A percentile compares a stretch with the other conserved stretches of the same genome.
Conservation (phyloP, 2,888 invertebrate genomes). For the Idaea straminata region DNA sequence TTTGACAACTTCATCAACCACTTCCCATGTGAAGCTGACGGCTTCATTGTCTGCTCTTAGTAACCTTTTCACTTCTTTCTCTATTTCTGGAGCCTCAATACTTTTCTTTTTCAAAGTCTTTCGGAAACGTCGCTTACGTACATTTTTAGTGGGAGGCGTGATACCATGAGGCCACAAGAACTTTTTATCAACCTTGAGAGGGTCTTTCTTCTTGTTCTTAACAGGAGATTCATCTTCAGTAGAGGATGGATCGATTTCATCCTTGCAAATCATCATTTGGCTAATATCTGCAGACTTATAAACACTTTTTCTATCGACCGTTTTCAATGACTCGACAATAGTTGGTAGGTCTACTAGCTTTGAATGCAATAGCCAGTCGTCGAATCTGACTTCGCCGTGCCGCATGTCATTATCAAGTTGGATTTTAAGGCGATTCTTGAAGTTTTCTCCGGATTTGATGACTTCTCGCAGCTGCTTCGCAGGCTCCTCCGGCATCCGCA, state of each 20-base stretch:
- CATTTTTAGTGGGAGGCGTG: conserved; percentile 97
- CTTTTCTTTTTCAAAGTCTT: conserved; percentile 98
- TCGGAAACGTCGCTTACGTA: conserved; percentile 93
- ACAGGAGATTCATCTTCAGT: conserved; percentile 89
- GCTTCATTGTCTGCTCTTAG: conserved; percentile 96
- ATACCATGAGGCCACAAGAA: conserved; percentile 97
- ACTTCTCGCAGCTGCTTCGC: conserved; percentile 86
- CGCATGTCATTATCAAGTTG: conserved; percentile 94
- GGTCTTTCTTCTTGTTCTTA: conserved; percentile 92
- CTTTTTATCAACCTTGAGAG: conserved; percentile 91
- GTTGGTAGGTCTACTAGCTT: conserved; percentile 96
- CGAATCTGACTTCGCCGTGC: conserved; percentile 93
- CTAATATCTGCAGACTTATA: conserved; percentile 99
- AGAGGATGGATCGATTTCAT: conserved; percentile 89
- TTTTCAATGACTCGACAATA: conserved; percentile 95
- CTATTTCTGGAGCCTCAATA: conserved; percentile 98
- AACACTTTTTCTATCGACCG: conserved; percentile 97
- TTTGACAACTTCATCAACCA: conserved; percentile 88
- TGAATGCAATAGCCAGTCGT: conserved; percentile 92
- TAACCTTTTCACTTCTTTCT: conserved; percentile 97
- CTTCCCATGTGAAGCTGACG: conserved; percentile 91
- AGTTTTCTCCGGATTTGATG: conserved; percentile 86
- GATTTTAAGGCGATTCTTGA: conserved; percentile 92
- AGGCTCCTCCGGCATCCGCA: conserved; percentile 91
- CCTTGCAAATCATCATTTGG: conserved; percentile 94